Evolutionary conservation across 2,113 vertebrate species (phyloP).

Genomic region (Puma concolor): DNA sequence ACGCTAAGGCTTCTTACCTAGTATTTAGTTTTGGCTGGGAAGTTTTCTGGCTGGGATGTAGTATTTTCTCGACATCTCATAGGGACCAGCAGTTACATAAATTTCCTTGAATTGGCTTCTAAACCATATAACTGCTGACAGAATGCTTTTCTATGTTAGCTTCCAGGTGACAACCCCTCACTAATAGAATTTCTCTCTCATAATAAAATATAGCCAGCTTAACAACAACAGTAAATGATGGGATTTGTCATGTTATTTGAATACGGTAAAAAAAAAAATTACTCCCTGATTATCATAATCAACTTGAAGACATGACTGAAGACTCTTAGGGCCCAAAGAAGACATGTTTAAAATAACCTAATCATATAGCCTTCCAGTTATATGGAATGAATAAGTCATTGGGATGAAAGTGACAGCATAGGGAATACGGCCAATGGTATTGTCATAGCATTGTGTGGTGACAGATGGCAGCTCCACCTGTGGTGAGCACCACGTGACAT

Average conservation of each 20-base stretch:
- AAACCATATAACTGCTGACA: slow-evolving; percentile 43
- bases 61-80: slow-evolving; percentile 44
- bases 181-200: slow-evolving; percentile 50
- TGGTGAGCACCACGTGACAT: background rate
- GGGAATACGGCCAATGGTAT: background rate
- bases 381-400: background rate
- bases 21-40: slow-evolving; percentile 29
- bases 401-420: background rate
- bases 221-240: background rate
- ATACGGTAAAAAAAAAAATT: background rate
- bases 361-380: background rate
- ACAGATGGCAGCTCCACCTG: background rate
- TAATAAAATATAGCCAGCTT: slow-evolving; percentile 50
- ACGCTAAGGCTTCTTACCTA: background rate
- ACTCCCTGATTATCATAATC: slow-evolving; percentile 5
- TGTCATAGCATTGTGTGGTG: background rate
- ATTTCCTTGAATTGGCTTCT: slow-evolving; percentile 60
- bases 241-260: background rate
- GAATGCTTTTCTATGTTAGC: slow-evolving; percentile 25
- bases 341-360: background rate
- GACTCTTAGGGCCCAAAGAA: background rate
- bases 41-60: background rate
- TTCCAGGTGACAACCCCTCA: slow-evolving; percentile 44
- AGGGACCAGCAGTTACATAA: slow-evolving; percentile 32
- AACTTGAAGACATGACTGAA: background rate